Base-by-base conservation (phyloP, 2,888 invertebrate genomes). In the Acronicta psi region DNA sequence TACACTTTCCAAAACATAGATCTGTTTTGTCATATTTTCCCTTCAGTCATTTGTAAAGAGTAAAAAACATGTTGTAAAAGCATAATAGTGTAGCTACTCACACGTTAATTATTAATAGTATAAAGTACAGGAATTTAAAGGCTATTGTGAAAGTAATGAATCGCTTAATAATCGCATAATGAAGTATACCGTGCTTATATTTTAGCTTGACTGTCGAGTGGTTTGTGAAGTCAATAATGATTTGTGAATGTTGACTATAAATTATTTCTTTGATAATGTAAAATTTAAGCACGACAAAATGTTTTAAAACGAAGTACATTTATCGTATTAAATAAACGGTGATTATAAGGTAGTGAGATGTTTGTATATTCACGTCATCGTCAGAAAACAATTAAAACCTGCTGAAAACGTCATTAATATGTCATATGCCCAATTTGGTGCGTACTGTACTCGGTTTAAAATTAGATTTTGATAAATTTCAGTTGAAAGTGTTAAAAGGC, bases 31-130 rank as follows among this genome's bases (percentile, higher is more conserved):
- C 45, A 49, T 56, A 42, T 44, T 54, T 53, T 41, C 29, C 49
- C 56, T 66, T 66, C 55, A 44, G 31, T 66, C 54, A 59, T 63
- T n/a, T 62, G 63, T 31, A 42, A 44, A 49, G 51, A 49, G 52
- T 55, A 58, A 61, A 31, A 49, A 56, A 46, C 18, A 59, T 54
- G 55, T 69, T 64, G 31, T 54, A 55, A 54, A 61, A 50, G 63
- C 65, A 60, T 69, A 73, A 55, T 65, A 67, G 59, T n/a, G 5
- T 45, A 47, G 45, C 14, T 44, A 52, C 13, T 59, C 38, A 34
- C 31, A 47, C 49, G 23, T 61, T 49, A 42, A 46, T 34, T 45
- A 53, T 44, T 54, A 44, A 42, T 31, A n/a, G 14, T 38, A 16
- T 34, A 29, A 47, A 41, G 16, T 56, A 47, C 25, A 37, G 40